Percentiles rank a stretch among this genome's conserved stretches.
Conservation (phyloP, 2,113 vertebrate genomes). For the Taurulus bubalis region DNA sequence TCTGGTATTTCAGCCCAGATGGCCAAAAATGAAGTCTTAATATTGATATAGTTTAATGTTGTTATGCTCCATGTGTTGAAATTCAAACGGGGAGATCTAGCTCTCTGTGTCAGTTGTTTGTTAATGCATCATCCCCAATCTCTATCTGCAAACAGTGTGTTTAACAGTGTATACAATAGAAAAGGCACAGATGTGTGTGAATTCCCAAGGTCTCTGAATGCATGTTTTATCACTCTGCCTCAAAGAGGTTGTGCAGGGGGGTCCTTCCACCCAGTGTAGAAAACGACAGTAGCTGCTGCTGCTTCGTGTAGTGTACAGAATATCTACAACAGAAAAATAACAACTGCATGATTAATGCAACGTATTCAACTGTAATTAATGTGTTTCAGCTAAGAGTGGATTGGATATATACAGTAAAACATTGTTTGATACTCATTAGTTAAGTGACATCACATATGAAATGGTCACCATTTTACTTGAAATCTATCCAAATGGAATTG, state of each 20-base stretch:
- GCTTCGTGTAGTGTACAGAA: conserved; percentile 13
- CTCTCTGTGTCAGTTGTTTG: conserved; percentile 68
- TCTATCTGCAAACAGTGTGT: conserved; percentile 66
- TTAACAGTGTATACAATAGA: conserved; percentile 72
- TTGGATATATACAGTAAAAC: neutral
- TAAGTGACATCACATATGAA: conserved; percentile 9
- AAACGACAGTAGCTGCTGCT: conserved; percentile 42
- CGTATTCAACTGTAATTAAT: conserved; percentile 9
- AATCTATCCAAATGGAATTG: conserved; percentile 25
- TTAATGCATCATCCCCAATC: conserved; percentile 63
- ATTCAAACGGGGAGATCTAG: conserved; percentile 47
- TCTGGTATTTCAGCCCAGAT: conserved; percentile 49
- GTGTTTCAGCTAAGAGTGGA: neutral
- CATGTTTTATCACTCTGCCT: conserved; percentile 75
- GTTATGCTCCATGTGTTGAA: conserved; percentile 52
- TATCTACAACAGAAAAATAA: conserved; percentile 3
- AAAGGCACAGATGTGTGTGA: conserved; percentile 78
- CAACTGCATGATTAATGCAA: conserved; percentile 17
- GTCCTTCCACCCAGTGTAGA: conserved; percentile 37
- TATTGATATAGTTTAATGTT: conserved; percentile 59
- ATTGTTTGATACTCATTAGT: conserved; percentile 4
- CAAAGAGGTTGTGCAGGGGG: conserved; percentile 38
- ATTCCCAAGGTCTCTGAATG: conserved; percentile 81
- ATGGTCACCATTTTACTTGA: neutral
- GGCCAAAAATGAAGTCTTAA: conserved; percentile 36